Evolutionary conservation across 2,797 vertebrate genomes (phyloP).

Genomic region (Antennarius maculatus): DNA sequence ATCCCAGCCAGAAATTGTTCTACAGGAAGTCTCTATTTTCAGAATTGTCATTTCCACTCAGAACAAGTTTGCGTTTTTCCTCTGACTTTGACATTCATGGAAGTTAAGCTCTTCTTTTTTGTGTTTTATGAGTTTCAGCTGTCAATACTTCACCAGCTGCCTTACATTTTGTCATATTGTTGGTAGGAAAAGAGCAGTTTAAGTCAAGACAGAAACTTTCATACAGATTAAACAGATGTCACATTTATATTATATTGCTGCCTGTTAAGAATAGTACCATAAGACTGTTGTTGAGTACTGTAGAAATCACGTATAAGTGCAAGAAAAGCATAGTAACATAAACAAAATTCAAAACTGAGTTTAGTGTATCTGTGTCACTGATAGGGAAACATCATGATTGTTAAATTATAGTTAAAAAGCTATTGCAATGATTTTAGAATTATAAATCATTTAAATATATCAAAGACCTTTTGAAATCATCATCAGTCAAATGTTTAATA

Average conservation of each 20-base stretch:
- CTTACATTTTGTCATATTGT: too few relatives aligned
- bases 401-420: background rate
- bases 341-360: background rate
- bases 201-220: too few relatives aligned
- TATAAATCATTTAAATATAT: background rate
- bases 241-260: background rate
- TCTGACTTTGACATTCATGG: too few relatives aligned
- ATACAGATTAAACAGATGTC: too few relatives aligned
- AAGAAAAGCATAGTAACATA: background rate
- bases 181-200: too few relatives aligned
- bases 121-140: slow-evolving; percentile 3
- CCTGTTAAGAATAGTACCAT: background rate
- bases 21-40: too few relatives aligned
- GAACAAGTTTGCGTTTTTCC: too few relatives aligned
- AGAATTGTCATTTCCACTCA: too few relatives aligned
- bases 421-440: background rate
- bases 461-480: background rate
- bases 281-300: background rate
- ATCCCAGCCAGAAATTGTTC: too few relatives aligned
- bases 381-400: background rate
- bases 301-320: background rate
- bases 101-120: too few relatives aligned
- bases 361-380: too few relatives aligned
- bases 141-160: too few relatives aligned
- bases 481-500: background rate